Evolutionary conservation across 1,140 invertebrate genomes (phyloP).

Genomic region (Procambarus clarkii): DNA sequence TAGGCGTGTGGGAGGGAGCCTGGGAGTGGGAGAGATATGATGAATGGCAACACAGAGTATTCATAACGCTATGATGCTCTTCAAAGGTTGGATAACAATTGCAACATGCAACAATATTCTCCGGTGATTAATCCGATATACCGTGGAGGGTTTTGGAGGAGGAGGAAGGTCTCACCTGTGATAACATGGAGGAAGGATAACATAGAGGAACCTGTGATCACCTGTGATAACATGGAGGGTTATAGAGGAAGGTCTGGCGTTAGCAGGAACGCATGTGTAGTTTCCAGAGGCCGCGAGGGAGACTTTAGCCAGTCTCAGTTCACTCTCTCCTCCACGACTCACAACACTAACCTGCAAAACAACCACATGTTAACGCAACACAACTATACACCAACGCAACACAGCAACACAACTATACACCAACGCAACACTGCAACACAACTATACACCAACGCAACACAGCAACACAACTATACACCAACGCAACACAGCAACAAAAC

Average conservation of each 20-base stretch:
- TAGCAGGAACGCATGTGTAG: constrained; percentile 49
- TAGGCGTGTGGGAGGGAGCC: too few relatives aligned
- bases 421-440: too few relatives aligned
- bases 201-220: background rate
- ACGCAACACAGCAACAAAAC: too few relatives aligned
- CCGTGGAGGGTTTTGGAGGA: background rate
- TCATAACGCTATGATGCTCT: too few relatives aligned
- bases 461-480: background rate
- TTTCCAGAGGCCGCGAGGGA: constrained; percentile 30
- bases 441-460: background rate
- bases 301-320: constrained; percentile 21
- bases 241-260: constrained; percentile 49
- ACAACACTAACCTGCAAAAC: constrained; percentile 34
- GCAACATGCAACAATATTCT: too few relatives aligned
- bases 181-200: constrained; percentile 34
- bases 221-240: constrained; percentile 58
- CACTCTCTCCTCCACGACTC: constrained; percentile 49
- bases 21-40: too few relatives aligned
- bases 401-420: too few relatives aligned
- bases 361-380: background rate
- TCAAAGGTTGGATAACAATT: too few relatives aligned
- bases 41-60: too few relatives aligned
- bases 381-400: too few relatives aligned
- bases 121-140: too few relatives aligned
- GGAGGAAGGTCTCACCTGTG: constrained; percentile 30